Base-by-base conservation (phyloP, 2,113 vertebrate species). In the Menura novaehollandiae region DNA sequence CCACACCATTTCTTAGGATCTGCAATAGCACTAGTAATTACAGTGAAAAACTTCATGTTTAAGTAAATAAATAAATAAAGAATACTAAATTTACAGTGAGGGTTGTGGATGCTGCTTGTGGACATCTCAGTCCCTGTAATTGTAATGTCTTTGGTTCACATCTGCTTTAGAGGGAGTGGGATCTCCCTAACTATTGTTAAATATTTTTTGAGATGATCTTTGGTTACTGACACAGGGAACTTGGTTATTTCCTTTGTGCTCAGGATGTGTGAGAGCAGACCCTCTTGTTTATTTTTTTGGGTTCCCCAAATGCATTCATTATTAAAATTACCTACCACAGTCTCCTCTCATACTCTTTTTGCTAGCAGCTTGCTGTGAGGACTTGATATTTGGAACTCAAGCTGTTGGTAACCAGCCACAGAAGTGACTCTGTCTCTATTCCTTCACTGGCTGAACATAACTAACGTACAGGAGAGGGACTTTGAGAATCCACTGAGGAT, bases 41-140 rank as follows among this genome's bases (percentile, higher is more conserved):
- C 15, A 53, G 94, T 67, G 39, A 93, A 95, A 96, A 94, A 26
- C 32, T 69, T 94, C 5, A 93, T 56, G 11, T 92, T 96, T 66
- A 58, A 74, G 37, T 78, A 91, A 89, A 91, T 87, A 71, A 87
- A 82, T 56, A 52, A 81, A 60, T 28, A 64, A 81, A 35, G 44
- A 86, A 84, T 71, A 43, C 47, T 73, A 81, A 78, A 91, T 96
- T 96, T 97, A 85, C 64, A 86, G 43, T n/a, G 67, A 66, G 72
- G 22, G 82, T 89, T 74, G 91, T 28, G 60, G 60, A 60, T 95
- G 64, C 86, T 95, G 75, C 72, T 93, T 80, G 51, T 69, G 68
- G 75, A 86, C 3, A 47, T 67, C 59, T 35, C 59, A 83, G 30
- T 79, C 69, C 68, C 55, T 89, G 58, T 72, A 77, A 88, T 44